Conservation (phyloP, 1,140 invertebrate genomes). For the Hirudo medicinalis region DNA sequence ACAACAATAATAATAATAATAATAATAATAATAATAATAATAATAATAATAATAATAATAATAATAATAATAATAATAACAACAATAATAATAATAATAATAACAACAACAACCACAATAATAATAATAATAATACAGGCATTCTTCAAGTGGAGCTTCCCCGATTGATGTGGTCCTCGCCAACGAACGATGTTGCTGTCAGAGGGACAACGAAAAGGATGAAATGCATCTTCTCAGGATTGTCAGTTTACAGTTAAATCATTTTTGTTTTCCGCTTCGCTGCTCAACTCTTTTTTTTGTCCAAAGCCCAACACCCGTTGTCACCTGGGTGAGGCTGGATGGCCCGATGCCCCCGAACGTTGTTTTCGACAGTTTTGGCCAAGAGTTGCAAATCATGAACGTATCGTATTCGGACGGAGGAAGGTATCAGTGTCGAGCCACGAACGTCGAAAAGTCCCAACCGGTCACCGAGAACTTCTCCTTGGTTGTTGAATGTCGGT, state of each 20-base stretch:
- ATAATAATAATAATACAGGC: too few species aligned
- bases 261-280: too few species aligned
- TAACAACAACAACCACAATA: too few species aligned
- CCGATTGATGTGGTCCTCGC: constrained; percentile 18
- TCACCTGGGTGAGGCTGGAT: constrained; percentile 60
- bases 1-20: too few species aligned
- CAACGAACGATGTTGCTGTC: constrained; percentile 9
- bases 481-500: constrained; percentile 17
- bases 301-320: constrained; percentile 44
- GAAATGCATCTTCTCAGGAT: constrained; percentile 24
- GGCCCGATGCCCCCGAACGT: constrained; percentile 49
- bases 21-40: too few species aligned
- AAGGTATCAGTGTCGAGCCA: constrained; percentile 70
- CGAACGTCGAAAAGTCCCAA: constrained; percentile 42
- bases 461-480: constrained; percentile 37
- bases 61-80: too few species aligned
- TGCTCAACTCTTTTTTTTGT: too few species aligned
- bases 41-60: too few species aligned
- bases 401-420: constrained; percentile 74
- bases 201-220: constrained; percentile 17
- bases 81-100: too few species aligned
- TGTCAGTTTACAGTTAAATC: constrained; percentile 4
- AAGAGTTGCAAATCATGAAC: constrained; percentile 71
- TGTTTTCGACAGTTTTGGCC: constrained; percentile 75
- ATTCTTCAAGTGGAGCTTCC: constrained; percentile 17